Evolutionary conservation across 2,113 vertebrate species (phyloP), one percentile per base, ranked within the genome.

Genomic region (Chlorodrepanis virens): DNA sequence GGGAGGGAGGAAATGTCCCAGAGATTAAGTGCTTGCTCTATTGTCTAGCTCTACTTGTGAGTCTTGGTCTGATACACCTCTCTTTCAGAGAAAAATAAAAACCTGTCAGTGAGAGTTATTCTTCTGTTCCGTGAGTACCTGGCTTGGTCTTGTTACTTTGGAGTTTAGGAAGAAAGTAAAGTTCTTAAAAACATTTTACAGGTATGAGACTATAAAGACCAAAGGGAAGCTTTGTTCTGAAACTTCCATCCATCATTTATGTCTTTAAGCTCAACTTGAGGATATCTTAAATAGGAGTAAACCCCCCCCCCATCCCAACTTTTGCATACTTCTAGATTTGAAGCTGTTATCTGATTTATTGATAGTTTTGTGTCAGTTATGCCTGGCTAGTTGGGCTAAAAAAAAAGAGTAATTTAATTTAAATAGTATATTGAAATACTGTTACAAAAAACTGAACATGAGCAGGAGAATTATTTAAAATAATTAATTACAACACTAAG

Each of bases 21-120:
- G 75, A 92, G 92, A 57, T 50, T 42, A 61, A 83, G 57, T 56
- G 52, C 78, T 93, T 82, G 57, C 40, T 56, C 61, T 53, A 11
- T 85, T 90, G 71, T 90, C 76, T 37, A 47, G n/a, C 71, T 92
- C 67, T 8, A 10, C 77, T 88, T 90, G 71, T 77, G 71, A 50
- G 63, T 76, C 83, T 85, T 54, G 57, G 7, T 78, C 81, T 76
- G 67, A 91, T 87, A 89, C n/a, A 89, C 24, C 42, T 77, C 18
- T 83, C 35, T 80, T 90, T 72, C 16, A 82, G 56, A 85, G 57
- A 33, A 93, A 89, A 93, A 67, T 45, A 56, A 69, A 83, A 84
- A 72, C 16, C 45, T 69, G 18, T 39, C 67, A 77, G 63, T 49
- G 78, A 75, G 74, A 65, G 53, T 45, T 65, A 72, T 17, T 85